Percentiles rank a stretch among this genome's conserved stretches.
These are phyloP conservation scores for Chrysemys picta DNA, from an alignment of 2,113 vertebrate species.

Conservation along the genomic window DNA sequence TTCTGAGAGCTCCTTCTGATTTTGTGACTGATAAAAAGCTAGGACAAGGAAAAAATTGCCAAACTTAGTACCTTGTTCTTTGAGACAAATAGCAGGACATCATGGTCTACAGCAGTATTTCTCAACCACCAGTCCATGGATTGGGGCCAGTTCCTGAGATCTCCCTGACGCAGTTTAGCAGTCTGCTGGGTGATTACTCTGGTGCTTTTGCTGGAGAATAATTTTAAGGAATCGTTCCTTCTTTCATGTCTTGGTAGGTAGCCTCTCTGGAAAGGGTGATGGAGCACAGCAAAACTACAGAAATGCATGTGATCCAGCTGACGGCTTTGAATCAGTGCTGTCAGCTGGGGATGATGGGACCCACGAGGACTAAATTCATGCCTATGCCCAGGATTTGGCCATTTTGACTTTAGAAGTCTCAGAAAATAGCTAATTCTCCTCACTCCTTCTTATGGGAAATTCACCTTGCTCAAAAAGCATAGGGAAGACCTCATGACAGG, in stretches of 20 bases:
- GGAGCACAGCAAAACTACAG: accelerated
- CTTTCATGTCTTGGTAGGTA: accelerated
- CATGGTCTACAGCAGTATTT: background rate
- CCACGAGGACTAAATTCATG: accelerated
- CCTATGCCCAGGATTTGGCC: background rate
- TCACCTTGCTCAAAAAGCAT: background rate
- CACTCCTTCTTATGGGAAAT: background rate
- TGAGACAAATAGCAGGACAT: background rate
- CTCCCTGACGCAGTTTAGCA: too few species aligned
- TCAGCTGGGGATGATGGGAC: accelerated
- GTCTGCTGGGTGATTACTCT: background rate
- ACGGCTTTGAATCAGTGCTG: background rate
- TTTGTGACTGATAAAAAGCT: background rate
- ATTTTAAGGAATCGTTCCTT: background rate
- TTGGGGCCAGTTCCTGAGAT: too few species aligned
- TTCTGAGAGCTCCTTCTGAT: background rate
- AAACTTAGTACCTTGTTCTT: background rate
- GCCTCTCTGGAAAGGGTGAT: accelerated
- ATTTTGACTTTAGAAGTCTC: background rate
- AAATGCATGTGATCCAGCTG: background rate
- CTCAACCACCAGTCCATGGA: too few species aligned
- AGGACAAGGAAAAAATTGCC: background rate
- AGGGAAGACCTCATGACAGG: background rate
- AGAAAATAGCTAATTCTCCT: background rate
- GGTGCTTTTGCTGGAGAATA: background rate